Conservation (phyloP, 2,888 invertebrate species). For the Phortica okadai region DNA sequence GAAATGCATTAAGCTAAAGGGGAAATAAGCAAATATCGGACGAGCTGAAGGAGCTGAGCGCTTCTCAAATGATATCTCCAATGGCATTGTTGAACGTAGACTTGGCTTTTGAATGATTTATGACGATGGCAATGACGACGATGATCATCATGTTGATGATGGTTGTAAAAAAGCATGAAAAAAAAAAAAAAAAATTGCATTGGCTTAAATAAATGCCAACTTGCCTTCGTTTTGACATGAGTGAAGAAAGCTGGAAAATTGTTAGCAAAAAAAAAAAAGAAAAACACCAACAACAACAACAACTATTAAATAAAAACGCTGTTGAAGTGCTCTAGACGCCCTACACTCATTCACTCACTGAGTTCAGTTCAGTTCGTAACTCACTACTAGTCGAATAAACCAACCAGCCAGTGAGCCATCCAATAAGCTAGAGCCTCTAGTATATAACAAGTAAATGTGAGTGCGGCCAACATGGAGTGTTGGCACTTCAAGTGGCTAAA, state of each 20-base stretch:
- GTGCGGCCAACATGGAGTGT: not conserved
- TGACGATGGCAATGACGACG: not conserved
- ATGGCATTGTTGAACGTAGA: slow-evolving; percentile 6
- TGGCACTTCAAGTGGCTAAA: slow-evolving; percentile 27
- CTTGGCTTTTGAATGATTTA: slow-evolving; percentile 28
- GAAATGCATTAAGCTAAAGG: not conserved
- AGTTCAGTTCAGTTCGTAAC: not conserved
- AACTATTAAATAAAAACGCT: not conserved
- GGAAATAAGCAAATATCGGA: slow-evolving; percentile 7
- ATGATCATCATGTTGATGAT: not conserved
- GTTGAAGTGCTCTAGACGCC: not conserved
- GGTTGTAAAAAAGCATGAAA: not conserved
- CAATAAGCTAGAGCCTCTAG: not conserved
- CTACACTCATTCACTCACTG: not conserved
- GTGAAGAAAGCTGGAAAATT: not conserved
- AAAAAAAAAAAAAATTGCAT: not conserved
- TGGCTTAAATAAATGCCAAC: slow-evolving; percentile 1
- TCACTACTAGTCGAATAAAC: not conserved
- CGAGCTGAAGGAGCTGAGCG: not conserved
- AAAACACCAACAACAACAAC: not conserved
- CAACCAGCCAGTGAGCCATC: not conserved
- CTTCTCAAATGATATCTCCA: slow-evolving; percentile 11
- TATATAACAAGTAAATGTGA: not conserved
- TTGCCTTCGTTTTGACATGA: not conserved
- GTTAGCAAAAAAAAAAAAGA: not conserved